Percentiles rank a stretch among this genome's conserved stretches.
Evolutionary conservation across 2,113 vertebrate genomes (phyloP).

Genomic region (Ophthalmolycus amberensis): DNA sequence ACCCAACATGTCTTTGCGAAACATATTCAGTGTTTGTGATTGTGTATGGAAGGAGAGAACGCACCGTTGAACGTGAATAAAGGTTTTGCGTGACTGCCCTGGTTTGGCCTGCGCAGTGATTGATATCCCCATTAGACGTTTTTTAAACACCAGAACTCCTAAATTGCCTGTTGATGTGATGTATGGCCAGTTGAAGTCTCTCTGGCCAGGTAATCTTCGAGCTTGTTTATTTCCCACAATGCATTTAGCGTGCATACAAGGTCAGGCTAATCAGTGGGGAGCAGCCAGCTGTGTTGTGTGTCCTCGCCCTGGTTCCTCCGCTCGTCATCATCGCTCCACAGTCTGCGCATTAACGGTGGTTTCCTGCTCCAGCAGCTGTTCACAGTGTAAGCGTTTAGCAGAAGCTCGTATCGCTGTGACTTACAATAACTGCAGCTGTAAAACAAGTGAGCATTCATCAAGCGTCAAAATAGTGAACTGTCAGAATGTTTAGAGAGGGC

Average conservation of each 20-base stretch:
- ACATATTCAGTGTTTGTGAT: not conserved
- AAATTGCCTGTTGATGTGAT: slow-evolving; percentile 23
- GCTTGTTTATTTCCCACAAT: slow-evolving; percentile 47
- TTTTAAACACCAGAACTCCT: slow-evolving; percentile 23
- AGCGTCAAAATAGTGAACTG: slow-evolving; percentile 12
- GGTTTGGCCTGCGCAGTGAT: slow-evolving; percentile 1
- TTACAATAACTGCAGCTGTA: slow-evolving; percentile 19
- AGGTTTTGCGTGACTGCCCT: slow-evolving; percentile 3
- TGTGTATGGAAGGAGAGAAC: slow-evolving; percentile 7
- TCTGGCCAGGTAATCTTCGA: slow-evolving; percentile 11
- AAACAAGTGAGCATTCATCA: slow-evolving; percentile 39
- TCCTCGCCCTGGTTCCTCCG: slow-evolving; percentile 18
- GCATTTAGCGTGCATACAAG: slow-evolving; percentile 23
- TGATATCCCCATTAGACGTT: slow-evolving; percentile 30
- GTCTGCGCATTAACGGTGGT: slow-evolving; percentile 41
- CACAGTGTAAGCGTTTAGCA: slow-evolving; percentile 29
- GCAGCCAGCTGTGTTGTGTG: slow-evolving; percentile 36
- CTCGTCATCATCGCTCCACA: slow-evolving; percentile 30
- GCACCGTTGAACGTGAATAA: not conserved
- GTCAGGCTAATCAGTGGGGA: slow-evolving; percentile 56
- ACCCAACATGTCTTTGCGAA: slow-evolving; percentile 3
- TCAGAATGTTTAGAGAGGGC: slow-evolving; percentile 11
- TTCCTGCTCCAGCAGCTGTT: slow-evolving; percentile 49
- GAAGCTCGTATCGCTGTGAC: slow-evolving; percentile 15
- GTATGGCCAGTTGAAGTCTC: not conserved